Evolutionary conservation across 2,113 vertebrate genomes (phyloP), one percentile per base, ranked within the genome.

Genomic region (Otocyon megalotis): DNA sequence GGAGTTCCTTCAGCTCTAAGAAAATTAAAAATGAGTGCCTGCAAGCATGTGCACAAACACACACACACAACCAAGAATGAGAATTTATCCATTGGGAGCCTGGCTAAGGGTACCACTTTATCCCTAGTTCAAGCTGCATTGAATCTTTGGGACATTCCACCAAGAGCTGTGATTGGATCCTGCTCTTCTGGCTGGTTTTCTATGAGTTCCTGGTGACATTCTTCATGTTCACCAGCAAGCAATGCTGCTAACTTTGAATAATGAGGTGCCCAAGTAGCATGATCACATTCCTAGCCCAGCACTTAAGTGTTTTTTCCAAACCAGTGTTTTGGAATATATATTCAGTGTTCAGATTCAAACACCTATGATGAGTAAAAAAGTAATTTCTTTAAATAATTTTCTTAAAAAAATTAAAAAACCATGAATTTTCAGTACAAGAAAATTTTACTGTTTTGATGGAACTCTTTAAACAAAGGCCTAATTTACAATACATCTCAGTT

Each of bases 381-480:
- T 43, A 43, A 43, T 43, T 43, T 43, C 43, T 43, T 43, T 43
- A 43, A 43, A 43, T 43, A 43, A 43, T 43, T 43, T 43, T 43
- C 43, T 43, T 43, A 1, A 7, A 43, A 43, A 43, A 43, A 71
- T 88, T 79, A 0, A 58, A 67, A 88, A 67, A 67, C 30, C 10
- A 76, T 17, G 8, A 8, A 67, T 54, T n/a, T 63, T 43, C 43
- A 50, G 13, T 67, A 80, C 26, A 30, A 74, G 19, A 93, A 62
- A 90, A 62, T 56, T 62, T 60, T 20, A 48, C 76, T 94, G 30
- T 58, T 96, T 79, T 90, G 43, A 90, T 48, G 30, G 28, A 90
- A 93, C 1, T 56, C 14, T 83, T 84, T 80, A 85, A 84, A 83
- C 53, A 72, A 56, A 80, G 63, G 20, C 2, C 62, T 71, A 77